Conservation (phyloP, 2,797 vertebrate species). For the Anas bernieri region DNA sequence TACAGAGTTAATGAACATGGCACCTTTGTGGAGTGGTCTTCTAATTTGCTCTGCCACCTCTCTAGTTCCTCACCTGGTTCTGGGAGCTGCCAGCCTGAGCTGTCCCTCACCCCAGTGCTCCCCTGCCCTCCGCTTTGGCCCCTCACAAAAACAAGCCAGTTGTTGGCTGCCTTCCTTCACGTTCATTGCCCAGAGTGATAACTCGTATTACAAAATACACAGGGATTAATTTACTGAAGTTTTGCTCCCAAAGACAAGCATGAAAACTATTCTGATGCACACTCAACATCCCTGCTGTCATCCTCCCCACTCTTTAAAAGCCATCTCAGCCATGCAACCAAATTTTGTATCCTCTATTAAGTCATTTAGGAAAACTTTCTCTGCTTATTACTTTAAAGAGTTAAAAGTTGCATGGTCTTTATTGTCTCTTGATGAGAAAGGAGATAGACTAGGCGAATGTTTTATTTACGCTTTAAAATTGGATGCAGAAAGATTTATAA, state of each 20-base stretch:
- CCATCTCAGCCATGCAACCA: not conserved
- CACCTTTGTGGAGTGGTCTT: not conserved
- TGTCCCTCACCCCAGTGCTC: not conserved
- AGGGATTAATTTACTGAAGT: not conserved
- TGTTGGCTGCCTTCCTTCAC: conserved; percentile 18
- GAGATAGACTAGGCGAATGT: not conserved
- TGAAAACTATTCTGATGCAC: not conserved
- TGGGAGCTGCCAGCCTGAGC: not conserved
- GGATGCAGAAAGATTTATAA: conserved; percentile 39
- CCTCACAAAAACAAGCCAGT: not conserved
- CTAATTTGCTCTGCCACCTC: not conserved
- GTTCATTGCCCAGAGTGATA: not conserved
- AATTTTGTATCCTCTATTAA: not conserved
- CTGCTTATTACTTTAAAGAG: conserved; percentile 10
- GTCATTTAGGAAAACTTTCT: not conserved
- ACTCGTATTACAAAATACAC: conserved; percentile 13
- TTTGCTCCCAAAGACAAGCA: conserved; percentile 19
- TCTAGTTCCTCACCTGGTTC: not conserved
- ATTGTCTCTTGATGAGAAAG: not conserved
- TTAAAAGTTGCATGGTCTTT: conserved; percentile 18
- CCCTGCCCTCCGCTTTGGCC: not conserved
- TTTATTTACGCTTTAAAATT: conserved; percentile 52
- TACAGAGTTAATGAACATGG: not conserved
- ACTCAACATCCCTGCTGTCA: not conserved
- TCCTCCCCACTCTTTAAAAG: not conserved